Percentiles rank a stretch among this genome's conserved stretches.
These are phyloP conservation scores for Vicugna pacos DNA, from an alignment of 2,113 vertebrate species.

Conservation along the genomic window DNA sequence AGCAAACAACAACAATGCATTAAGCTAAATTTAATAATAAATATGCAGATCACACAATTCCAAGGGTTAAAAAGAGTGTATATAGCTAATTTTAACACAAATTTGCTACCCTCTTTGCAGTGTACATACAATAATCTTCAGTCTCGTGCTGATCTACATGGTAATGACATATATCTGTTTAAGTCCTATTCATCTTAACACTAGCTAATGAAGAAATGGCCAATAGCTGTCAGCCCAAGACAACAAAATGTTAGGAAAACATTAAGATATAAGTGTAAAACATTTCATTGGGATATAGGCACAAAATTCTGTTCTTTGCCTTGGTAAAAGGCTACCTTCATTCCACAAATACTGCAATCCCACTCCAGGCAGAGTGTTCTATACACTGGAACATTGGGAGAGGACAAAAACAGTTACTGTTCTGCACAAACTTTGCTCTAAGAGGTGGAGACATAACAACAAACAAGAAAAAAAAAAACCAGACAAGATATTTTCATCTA, in stretches of 20 bases:
- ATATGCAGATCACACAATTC: neutral
- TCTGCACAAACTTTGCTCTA: neutral
- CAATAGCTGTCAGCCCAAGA: neutral
- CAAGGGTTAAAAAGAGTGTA: neutral
- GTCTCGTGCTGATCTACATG: neutral
- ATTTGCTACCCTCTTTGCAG: neutral
- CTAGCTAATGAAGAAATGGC: neutral
- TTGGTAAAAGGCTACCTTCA: neutral
- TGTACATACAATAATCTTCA: neutral
- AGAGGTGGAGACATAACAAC: neutral
- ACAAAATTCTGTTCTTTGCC: neutral
- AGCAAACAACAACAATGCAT: neutral
- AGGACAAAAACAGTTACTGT: neutral
- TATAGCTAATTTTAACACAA: neutral
- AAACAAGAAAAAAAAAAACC: neutral
- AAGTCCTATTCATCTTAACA: neutral
- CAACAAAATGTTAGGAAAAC: neutral
- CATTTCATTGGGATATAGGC: neutral
- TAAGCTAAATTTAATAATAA: neutral
- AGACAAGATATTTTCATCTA: neutral
- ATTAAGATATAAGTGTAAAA: neutral
- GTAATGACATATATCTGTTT: neutral
- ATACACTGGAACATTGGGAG: neutral
- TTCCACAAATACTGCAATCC: neutral
- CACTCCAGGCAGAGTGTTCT: neutral